Base-by-base conservation (phyloP, 2,797 vertebrate species). In the Betta splendens region DNA sequence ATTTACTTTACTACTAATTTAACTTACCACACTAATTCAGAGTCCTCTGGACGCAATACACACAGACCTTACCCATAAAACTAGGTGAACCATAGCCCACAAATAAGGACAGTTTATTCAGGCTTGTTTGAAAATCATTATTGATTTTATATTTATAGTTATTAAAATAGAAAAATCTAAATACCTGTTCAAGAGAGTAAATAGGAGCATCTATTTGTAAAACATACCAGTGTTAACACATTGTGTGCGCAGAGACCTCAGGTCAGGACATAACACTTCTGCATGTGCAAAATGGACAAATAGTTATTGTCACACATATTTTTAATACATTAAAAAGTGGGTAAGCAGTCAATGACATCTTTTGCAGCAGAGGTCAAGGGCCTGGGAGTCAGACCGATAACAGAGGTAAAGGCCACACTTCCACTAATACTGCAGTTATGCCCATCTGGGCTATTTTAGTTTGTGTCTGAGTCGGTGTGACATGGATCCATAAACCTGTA, bases 361-460 rank as follows among this genome's bases (percentile, higher is more conserved):
- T 29, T 6, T 23, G 7, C 5, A 37, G 47, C 31, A 40, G 17
- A 40, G 29, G 80, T 85, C 58, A 81, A 79, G 37, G 70, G 17
- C 74, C 77, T 44, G 52, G 1, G 23, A 73, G 81, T 82, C 38
- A 71, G 8, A 37, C 26, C 43, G 71, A 81, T 63, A 75, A 28
- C 7, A 28, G n/a, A 72, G 44, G 58, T 64, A 21, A 55, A 43
- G 31, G 52, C 43, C 48, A 33, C 29, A 58, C 36, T 17, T 33
- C 25, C n/a, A 35, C 46, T 29, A 13, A 20, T 10, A 36, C 12
- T 28, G 6, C 3, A 3, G 11, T 1, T 5, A 13, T 16, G 9
- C n/a, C n/a, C n/a, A n/a, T n/a, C 28, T 31, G 39, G 39, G 0
- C 7, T 8, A 11, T 21, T 46, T 40, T 37, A 13, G 22, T 15